These are phyloP conservation scores for Carassius auratus DNA, from an alignment of 2,113 vertebrate species.

Conservation along the genomic window DNA sequence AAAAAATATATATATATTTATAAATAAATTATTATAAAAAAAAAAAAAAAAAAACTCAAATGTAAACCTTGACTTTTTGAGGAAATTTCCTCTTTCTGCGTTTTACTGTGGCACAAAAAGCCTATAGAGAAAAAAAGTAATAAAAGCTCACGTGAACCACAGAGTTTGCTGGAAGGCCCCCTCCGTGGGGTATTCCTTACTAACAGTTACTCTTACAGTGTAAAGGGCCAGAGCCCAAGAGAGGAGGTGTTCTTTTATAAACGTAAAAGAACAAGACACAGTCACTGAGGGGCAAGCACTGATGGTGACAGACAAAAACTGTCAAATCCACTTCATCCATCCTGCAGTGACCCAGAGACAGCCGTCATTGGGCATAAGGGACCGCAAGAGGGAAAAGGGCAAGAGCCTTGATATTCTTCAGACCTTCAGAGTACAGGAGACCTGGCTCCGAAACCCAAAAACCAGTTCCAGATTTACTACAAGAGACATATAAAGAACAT, in stretches of 20 bases:
- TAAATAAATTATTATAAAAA: conserved; percentile 61
- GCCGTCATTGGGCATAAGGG: conserved; percentile 59
- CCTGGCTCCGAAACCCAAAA: conserved; percentile 40
- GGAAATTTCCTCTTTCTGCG: conserved; percentile 21
- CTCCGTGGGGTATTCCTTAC: conserved; percentile 50
- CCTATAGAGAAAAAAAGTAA: conserved; percentile 1
- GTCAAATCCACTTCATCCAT: conserved; percentile 80
- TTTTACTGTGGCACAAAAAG: conserved; percentile 13
- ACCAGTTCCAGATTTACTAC: conserved; percentile 48
- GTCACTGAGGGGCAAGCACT: conserved; percentile 64
- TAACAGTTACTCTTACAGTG: conserved; percentile 66
- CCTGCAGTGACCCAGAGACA: conserved; percentile 69
- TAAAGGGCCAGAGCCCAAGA: conserved; percentile 66
- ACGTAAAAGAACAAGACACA: conserved; percentile 65
- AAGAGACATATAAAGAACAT: conserved; percentile 38
- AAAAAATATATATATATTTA: conserved; percentile 33
- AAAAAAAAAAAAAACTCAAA: conserved; percentile 30
- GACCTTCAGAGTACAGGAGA: conserved; percentile 13
- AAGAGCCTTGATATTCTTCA: conserved; percentile 46
- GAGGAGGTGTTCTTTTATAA: conserved; percentile 72
- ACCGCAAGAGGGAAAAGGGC: conserved; percentile 61
- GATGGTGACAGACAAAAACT: conserved; percentile 56
- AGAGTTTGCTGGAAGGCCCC: conserved; percentile 37
- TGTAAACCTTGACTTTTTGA: conserved; percentile 42
- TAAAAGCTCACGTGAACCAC: conserved; percentile 39